Evolutionary conservation across 1,140 invertebrate genomes (phyloP).

Genomic region (Brachionus paranguensis): DNA sequence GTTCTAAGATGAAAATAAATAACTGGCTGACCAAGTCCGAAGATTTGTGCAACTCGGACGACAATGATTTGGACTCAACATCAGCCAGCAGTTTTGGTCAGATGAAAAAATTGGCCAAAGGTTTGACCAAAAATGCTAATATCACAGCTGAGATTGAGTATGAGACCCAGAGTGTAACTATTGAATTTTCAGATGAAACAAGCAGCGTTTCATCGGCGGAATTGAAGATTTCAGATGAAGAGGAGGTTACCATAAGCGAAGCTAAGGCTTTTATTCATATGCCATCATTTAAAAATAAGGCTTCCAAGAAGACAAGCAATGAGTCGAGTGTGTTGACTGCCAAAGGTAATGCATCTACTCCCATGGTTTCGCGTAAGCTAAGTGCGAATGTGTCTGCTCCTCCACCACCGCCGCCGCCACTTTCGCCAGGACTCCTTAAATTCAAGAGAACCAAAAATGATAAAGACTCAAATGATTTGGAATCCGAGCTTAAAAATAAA

Average conservation of each 20-base stretch:
- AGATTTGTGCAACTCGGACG: not conserved
- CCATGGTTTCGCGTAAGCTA: not conserved
- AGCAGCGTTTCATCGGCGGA: not conserved
- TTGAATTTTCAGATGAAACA: constrained; percentile 34
- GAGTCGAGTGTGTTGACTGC: not conserved
- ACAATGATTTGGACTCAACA: constrained; percentile 1
- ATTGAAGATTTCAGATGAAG: not conserved
- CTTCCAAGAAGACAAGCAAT: not conserved
- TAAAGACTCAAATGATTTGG: not conserved
- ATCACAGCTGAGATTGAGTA: not conserved
- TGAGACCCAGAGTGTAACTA: constrained; percentile 6
- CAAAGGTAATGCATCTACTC: not conserved
- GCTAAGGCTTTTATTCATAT: not conserved
- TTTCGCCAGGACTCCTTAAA: not conserved
- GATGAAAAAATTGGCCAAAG: not conserved
- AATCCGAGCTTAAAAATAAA: not conserved
- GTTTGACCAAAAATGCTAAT: not conserved
- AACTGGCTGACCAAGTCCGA: constrained; percentile 6
- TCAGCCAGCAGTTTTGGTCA: not conserved
- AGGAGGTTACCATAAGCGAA: not conserved
- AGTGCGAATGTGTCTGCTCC: not conserved
- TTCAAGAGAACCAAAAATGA: not conserved
- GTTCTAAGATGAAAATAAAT: constrained; percentile 36
- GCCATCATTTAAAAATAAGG: not conserved
- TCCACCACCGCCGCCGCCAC: not conserved